Base-by-base conservation (phyloP, 2,113 vertebrate genomes). In the Callopanchax toddi region DNA sequence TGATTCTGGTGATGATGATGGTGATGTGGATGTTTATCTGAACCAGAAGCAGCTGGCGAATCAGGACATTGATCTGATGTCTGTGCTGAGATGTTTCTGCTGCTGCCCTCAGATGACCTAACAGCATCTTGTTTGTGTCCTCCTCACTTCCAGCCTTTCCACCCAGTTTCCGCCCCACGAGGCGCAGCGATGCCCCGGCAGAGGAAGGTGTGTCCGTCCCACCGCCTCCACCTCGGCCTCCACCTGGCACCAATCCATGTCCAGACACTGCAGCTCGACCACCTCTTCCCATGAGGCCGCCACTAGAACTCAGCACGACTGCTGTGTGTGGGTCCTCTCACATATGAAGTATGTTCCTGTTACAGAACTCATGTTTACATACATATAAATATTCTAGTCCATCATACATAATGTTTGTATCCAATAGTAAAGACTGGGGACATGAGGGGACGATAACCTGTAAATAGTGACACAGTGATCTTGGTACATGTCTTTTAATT, bases 311-410 rank as follows among this genome's bases (percentile, higher is more conserved):
- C 86, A 66, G 78, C 84, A 73, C 50, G 71, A 62, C 74, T 83
- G 78, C 88, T 91, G 90, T 92, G 89, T 82, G 90, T 93, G 91
- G 92, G 89, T 89, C 88, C 89, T 74, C 83, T 72, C 58, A 76
- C 82, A 76, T 86, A 75, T 91, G 81, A 92, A 88, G 91, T 93
- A 85, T 58, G 88, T 82, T 7, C 39, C n/a, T n/a, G n/a, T n/a
- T n/a, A n/a, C n/a, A n/a, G n/a, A n/a, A n/a, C n/a, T n/a, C n/a
- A n/a, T n/a, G n/a, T n/a, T n/a, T n/a, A n/a, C n/a, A n/a, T n/a
- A n/a, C n/a, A n/a, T n/a, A n/a, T n/a, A n/a, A n/a, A n/a, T n/a
- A n/a, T n/a, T n/a, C n/a, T n/a, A n/a, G n/a, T n/a, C n/a, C n/a
- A n/a, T n/a, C n/a, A n/a, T n/a, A n/a, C n/a, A n/a, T n/a, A n/a